Percentiles rank a stretch among this genome's conserved stretches.
Conservation (phyloP, 2,888 invertebrate genomes). For the Volucella inflata region DNA sequence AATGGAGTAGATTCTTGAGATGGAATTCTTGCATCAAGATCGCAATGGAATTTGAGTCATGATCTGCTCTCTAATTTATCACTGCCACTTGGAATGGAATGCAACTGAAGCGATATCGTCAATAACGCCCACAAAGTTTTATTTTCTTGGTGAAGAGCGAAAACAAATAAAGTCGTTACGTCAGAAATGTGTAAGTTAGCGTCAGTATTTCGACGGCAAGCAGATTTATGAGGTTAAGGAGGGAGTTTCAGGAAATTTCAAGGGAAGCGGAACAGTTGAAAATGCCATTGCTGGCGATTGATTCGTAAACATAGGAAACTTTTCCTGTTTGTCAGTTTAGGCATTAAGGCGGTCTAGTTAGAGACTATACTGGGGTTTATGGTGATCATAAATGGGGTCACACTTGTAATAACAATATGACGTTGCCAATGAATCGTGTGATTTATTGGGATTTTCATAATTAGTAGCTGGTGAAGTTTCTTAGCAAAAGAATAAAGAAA, state of each 20-base stretch:
- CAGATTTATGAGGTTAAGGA: slow-evolving; percentile 1
- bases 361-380: too few relatives aligned
- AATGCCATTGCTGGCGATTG: too few relatives aligned
- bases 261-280: too few relatives aligned
- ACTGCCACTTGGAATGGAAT: neutral
- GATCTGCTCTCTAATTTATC: slow-evolving; percentile 13
- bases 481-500: too few relatives aligned
- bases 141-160: slow-evolving; percentile 12
- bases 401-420: too few relatives aligned
- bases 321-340: too few relatives aligned
- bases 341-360: too few relatives aligned
- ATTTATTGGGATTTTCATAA: too few relatives aligned
- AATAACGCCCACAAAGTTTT: slow-evolving; percentile 36
- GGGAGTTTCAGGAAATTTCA: neutral
- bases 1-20: neutral
- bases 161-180: slow-evolving; percentile 20
- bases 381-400: too few relatives aligned
- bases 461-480: too few relatives aligned
- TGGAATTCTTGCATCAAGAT: slow-evolving; percentile 1
- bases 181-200: neutral
- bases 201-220: neutral
- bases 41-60: slow-evolving; percentile 15
- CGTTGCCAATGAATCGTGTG: too few relatives aligned
- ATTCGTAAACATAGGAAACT: too few relatives aligned
- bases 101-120: slow-evolving; percentile 26